Evolutionary conservation across 2,113 vertebrate genomes (phyloP).

Genomic region (Rousettus leschenaultii): DNA sequence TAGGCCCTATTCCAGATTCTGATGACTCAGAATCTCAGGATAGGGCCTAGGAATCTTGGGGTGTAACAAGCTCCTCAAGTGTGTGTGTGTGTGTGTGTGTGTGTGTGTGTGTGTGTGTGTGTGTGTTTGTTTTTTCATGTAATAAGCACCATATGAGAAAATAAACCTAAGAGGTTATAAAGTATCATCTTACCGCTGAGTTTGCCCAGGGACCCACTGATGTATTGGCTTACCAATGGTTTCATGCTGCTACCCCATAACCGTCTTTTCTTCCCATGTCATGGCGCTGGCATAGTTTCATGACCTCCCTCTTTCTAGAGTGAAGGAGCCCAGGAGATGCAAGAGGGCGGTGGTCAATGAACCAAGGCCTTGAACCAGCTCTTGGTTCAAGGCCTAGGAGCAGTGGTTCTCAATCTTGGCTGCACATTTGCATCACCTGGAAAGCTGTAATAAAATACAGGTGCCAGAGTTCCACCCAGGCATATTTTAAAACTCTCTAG

Average conservation of each 20-base stretch:
- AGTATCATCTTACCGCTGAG: background rate
- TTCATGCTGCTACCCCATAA: accelerated
- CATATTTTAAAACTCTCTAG: background rate
- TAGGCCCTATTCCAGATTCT: background rate
- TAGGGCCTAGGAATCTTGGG: background rate
- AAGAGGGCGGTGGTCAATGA: background rate
- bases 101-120: too few relatives aligned
- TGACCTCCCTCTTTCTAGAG: background rate
- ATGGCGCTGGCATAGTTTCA: background rate
- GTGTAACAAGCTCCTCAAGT: background rate
- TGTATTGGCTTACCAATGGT: background rate
- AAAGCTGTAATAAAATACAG: background rate
- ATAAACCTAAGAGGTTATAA: background rate
- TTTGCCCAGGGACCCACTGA: background rate
- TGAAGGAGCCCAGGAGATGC: background rate
- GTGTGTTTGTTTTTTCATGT: background rate
- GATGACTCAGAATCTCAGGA: background rate
- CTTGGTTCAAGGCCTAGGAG: background rate
- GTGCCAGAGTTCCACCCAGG: background rate
- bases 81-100: background rate
- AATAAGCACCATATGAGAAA: background rate
- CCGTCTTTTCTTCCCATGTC: background rate
- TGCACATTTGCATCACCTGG: background rate
- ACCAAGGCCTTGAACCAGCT: background rate
- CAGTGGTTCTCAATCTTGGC: background rate